Percentiles rank a stretch among this genome's conserved stretches.
Conservation (phyloP, 1,140 invertebrate genomes). For the Polypedilum vanderplanki region DNA sequence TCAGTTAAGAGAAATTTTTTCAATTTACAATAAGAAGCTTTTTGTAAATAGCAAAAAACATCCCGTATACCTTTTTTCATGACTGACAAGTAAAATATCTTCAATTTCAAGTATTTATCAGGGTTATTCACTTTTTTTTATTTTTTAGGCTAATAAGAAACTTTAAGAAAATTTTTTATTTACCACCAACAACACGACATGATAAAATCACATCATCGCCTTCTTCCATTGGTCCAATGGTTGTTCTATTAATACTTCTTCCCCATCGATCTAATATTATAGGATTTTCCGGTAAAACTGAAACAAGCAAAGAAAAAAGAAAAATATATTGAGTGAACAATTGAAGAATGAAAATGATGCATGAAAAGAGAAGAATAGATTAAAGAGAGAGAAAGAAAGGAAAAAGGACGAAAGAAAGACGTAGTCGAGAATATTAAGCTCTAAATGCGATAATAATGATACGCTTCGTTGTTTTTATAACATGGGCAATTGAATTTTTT, state of each 20-base stretch:
- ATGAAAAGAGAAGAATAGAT: neutral
- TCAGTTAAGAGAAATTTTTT: too few relatives aligned
- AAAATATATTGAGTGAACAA: too few relatives aligned
- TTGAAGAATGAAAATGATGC: neutral
- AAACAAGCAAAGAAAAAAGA: too few relatives aligned
- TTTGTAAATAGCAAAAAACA: too few relatives aligned
- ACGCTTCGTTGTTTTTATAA: constrained; percentile 9
- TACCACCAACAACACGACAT: constrained; percentile 57
- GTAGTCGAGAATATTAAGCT: neutral
- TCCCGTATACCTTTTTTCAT: too few relatives aligned
- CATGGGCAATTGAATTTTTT: constrained; percentile 23
- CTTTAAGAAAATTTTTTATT: neutral
- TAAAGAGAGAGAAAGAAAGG: neutral
- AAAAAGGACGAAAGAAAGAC: neutral
- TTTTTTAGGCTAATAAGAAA: too few relatives aligned
- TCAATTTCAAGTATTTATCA: too few relatives aligned
- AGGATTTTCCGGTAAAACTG: constrained; percentile 64
- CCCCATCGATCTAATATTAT: constrained; percentile 57
- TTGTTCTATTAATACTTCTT: constrained; percentile 47
- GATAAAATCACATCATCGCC: constrained; percentile 56
- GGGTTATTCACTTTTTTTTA: too few relatives aligned
- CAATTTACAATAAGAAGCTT: too few relatives aligned
- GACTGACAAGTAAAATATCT: too few relatives aligned
- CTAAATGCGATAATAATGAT: constrained; percentile 18
- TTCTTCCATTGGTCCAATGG: constrained; percentile 57